These are phyloP conservation scores for Globodera rostochiensis DNA, from an alignment of 1,140 invertebrate species.

Conservation along the genomic window DNA sequence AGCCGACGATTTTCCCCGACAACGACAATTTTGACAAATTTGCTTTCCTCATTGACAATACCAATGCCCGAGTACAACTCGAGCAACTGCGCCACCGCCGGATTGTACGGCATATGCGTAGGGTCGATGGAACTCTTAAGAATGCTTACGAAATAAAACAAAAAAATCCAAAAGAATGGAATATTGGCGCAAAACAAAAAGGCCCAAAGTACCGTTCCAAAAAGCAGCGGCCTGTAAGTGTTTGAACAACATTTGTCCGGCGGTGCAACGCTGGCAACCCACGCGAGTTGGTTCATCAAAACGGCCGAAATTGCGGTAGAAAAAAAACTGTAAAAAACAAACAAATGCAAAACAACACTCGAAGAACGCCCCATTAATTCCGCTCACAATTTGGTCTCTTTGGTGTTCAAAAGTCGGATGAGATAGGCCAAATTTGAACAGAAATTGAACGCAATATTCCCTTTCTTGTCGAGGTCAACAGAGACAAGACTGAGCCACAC, in stretches of 20 bases:
- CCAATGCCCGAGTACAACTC: constrained; percentile 44
- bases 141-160: neutral
- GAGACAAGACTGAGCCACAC: constrained; percentile 39
- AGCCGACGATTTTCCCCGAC: constrained; percentile 41
- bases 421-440: constrained; percentile 34
- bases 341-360: constrained; percentile 7
- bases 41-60: constrained; percentile 1
- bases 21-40: constrained; percentile 45
- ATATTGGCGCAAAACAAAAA: neutral
- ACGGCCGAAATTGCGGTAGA: constrained; percentile 46
- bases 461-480: constrained; percentile 23
- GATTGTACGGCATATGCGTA: constrained; percentile 42
- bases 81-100: constrained; percentile 43
- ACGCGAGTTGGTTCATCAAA: constrained; percentile 49
- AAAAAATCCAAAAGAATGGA: neutral
- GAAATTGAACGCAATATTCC: constrained; percentile 31
- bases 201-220: constrained; percentile 40
- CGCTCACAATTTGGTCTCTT: constrained; percentile 49
- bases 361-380: neutral
- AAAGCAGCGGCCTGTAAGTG: constrained; percentile 33
- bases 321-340: constrained; percentile 42
- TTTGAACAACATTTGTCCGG: constrained; percentile 35
- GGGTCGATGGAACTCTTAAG: constrained; percentile 43
- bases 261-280: constrained; percentile 47
- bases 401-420: constrained; percentile 40